Percentiles rank a stretch among this genome's conserved stretches.
These are phyloP conservation scores for Hirtodrosophila duncani DNA, from an alignment of 2,888 invertebrate genomes.

Conservation along the genomic window DNA sequence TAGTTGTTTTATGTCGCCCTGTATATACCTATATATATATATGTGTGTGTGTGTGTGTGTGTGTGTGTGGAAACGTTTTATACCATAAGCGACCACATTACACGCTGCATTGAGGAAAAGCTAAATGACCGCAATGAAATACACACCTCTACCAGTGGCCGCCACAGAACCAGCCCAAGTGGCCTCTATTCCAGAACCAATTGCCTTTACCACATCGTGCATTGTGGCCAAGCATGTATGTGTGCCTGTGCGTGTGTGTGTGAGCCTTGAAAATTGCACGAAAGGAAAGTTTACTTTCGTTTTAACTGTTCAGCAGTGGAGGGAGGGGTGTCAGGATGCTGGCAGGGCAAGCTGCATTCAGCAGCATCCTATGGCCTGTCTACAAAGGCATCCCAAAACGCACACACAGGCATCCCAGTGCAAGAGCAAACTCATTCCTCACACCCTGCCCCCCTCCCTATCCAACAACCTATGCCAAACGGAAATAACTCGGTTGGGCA, in stretches of 20 bases:
- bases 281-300: slow-evolving; percentile 65
- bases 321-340: neutral
- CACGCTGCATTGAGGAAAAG: slow-evolving; percentile 61
- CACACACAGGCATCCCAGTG: slow-evolving; percentile 41
- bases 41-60: slow-evolving; percentile 4
- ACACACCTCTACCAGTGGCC: slow-evolving; percentile 41
- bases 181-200: neutral
- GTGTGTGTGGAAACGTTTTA: slow-evolving; percentile 34
- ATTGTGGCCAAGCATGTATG: slow-evolving; percentile 3
- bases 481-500: slow-evolving; percentile 55
- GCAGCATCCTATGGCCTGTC: slow-evolving; percentile 41
- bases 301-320: slow-evolving; percentile 55
- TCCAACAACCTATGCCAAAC: slow-evolving; percentile 12
- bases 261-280: slow-evolving; percentile 33
- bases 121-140: slow-evolving; percentile 66
- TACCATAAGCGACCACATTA: slow-evolving; percentile 62
- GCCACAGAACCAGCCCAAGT: slow-evolving; percentile 17
- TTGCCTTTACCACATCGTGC: neutral
- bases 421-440: slow-evolving; percentile 41
- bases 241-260: slow-evolving; percentile 1
- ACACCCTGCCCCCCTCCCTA: neutral
- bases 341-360: slow-evolving; percentile 30
- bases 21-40: slow-evolving; percentile 1
- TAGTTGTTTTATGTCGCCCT: too few relatives aligned
- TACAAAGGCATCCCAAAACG: slow-evolving; percentile 44